Percentiles rank a stretch among this genome's conserved stretches.
Evolutionary conservation across 2,797 vertebrate genomes (phyloP).

Genomic region (Parotocinclus haroldoi): DNA sequence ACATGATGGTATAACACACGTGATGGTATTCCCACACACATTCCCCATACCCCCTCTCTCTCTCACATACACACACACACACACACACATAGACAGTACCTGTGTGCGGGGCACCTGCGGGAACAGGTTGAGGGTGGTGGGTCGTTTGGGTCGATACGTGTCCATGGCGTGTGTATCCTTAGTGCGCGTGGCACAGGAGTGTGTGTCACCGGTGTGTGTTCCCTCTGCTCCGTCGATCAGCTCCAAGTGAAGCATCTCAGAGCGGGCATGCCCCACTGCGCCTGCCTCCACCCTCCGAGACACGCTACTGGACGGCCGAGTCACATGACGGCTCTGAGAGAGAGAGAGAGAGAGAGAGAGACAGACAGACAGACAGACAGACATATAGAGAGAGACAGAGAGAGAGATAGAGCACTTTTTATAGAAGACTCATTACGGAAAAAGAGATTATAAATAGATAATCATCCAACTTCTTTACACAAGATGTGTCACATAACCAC

Average conservation of each 20-base stretch:
- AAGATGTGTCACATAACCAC: no score
- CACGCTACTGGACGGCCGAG: conserved; percentile 73
- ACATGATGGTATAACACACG: background rate
- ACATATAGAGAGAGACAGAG: no score
- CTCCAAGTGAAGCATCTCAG: conserved; percentile 93
- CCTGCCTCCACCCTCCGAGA: conserved; percentile 75
- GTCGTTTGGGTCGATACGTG: conserved; percentile 90
- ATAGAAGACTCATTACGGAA: no score
- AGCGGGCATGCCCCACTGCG: conserved; percentile 82
- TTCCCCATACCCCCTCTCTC: background rate
- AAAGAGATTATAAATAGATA: no score
- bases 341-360: conserved; percentile 11
- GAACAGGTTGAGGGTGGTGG: conserved; percentile 94
- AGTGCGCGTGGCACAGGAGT: conserved; percentile 60
- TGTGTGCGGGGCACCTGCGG: conserved; percentile 92
- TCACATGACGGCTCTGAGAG: conserved; percentile 74
- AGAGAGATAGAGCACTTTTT: no score
- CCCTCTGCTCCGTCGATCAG: conserved; percentile 85
- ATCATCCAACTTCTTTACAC: no score
- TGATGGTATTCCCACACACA: background rate
- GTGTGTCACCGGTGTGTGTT: conserved; percentile 63
- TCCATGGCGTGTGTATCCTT: conserved; percentile 74
- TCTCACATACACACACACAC: background rate
- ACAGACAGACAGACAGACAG: background rate
- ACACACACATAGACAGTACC: conserved; percentile 65